Evolutionary conservation across 2,113 vertebrate genomes (phyloP).

Genomic region (Rhynchopsitta pachyrhyncha): DNA sequence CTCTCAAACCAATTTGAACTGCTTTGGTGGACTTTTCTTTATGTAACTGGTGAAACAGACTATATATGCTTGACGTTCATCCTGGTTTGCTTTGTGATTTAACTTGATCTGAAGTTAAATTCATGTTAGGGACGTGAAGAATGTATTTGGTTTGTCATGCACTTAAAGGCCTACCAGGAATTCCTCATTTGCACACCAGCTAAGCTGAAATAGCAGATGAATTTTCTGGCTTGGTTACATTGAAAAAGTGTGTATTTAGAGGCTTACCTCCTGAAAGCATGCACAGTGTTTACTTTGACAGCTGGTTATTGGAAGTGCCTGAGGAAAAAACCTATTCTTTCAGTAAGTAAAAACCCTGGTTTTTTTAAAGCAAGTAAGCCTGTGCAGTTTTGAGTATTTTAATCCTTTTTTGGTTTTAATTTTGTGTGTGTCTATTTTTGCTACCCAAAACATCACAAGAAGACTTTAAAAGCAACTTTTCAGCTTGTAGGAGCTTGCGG

Average conservation of each 20-base stretch:
- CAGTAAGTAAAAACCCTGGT: fast-evolving
- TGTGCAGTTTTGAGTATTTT: neutral
- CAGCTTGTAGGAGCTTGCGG: neutral
- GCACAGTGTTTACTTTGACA: neutral
- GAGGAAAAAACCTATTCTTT: neutral
- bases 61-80: neutral
- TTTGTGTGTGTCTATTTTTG: neutral
- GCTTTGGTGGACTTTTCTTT: neutral
- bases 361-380: neutral
- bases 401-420: neutral
- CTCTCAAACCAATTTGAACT: neutral
- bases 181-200: neutral
- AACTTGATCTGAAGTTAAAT: neutral
- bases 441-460: neutral
- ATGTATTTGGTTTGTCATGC: neutral
- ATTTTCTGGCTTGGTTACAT: neutral
- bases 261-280: neutral
- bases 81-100: neutral
- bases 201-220: neutral
- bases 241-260: neutral
- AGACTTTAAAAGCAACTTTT: neutral
- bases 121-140: neutral
- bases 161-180: neutral
- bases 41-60: neutral
- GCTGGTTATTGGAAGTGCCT: neutral